Evolutionary conservation across 2,113 vertebrate species (phyloP).

Genomic region (Rana temporaria): DNA sequence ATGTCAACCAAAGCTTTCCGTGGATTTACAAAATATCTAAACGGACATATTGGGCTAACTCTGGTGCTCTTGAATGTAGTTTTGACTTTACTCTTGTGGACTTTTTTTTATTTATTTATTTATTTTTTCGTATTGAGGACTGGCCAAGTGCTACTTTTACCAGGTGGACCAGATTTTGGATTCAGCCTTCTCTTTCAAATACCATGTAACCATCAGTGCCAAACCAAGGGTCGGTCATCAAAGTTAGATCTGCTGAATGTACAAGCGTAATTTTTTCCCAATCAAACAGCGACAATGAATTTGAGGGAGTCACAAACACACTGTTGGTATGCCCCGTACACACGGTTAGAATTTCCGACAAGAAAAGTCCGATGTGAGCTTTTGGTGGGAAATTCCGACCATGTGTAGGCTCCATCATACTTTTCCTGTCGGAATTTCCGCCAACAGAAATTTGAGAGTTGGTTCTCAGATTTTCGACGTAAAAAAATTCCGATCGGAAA

Average conservation of each 20-base stretch:
- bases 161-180: not conserved
- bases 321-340: not conserved
- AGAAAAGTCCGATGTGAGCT: too few relatives aligned
- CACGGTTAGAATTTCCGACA: too few relatives aligned
- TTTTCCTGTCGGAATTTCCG: too few relatives aligned
- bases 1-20: not conserved
- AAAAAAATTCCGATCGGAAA: too few relatives aligned
- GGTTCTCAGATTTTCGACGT: too few relatives aligned
- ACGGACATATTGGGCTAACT: not conserved
- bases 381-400: too few relatives aligned
- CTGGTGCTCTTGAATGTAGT: too few relatives aligned
- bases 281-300: not conserved
- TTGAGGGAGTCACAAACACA: not conserved
- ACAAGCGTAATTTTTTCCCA: not conserved
- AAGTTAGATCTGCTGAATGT: slow-evolving; percentile 2
- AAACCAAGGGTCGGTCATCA: slow-evolving; percentile 31
- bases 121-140: slow-evolving; percentile 3
- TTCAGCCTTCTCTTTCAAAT: not conserved
- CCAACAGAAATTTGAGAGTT: too few relatives aligned
- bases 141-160: slow-evolving; percentile 4
- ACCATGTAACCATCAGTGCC: slow-evolving; percentile 29
- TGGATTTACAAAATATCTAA: slow-evolving; percentile 11
- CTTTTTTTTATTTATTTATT: too few relatives aligned
- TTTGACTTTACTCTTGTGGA: too few relatives aligned
- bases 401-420: too few relatives aligned